phyloP scores from a whole-genome alignment of 1,140 invertebrate species.

The Drosophila parabipectinata region DNA sequence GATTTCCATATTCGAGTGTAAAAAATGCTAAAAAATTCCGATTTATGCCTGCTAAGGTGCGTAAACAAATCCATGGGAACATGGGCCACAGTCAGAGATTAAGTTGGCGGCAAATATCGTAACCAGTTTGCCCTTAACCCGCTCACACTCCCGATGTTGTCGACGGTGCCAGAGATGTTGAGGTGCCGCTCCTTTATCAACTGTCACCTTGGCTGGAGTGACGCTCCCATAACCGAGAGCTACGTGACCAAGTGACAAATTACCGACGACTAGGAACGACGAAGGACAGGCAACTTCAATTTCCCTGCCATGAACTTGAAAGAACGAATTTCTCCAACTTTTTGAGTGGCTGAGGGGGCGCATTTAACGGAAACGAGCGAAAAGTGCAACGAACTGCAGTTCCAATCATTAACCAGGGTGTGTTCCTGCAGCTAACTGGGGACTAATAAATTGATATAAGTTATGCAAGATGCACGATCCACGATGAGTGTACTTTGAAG shows the following conservation, averaged over 20 bases:
- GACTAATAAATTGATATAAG: constrained; percentile 53
- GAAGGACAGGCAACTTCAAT: constrained; percentile 56
- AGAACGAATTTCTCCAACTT: constrained; percentile 53
- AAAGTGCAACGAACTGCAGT: constrained; percentile 69
- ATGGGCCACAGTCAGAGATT: constrained; percentile 44
- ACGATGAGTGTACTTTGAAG: constrained; percentile 24
- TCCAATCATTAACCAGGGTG: constrained; percentile 44
- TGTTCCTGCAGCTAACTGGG: constrained; percentile 16
- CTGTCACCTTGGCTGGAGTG: constrained; percentile 49
- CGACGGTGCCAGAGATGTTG: not conserved
- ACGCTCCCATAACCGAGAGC: constrained; percentile 41
- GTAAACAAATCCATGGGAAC: constrained; percentile 29
- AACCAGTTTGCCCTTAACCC: constrained; percentile 38
- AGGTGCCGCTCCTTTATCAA: constrained; percentile 40
- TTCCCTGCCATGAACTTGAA: constrained; percentile 75
- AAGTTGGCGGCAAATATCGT: constrained; percentile 41
- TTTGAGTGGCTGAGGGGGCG: constrained; percentile 42
- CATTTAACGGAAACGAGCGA: constrained; percentile 8
- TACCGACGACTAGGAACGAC: constrained; percentile 45
- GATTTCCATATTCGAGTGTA: constrained; percentile 34
- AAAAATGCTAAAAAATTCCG: constrained; percentile 29
- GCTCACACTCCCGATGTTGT: not conserved
- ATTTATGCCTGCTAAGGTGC: constrained; percentile 34
- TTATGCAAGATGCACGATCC: constrained; percentile 46
- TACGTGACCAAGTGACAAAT: constrained; percentile 82